These are phyloP conservation scores for Aurelia sp. DNA, from an alignment of 30 jellyfish, hydroid and myxozoan species.

Conservation along the genomic window DNA sequence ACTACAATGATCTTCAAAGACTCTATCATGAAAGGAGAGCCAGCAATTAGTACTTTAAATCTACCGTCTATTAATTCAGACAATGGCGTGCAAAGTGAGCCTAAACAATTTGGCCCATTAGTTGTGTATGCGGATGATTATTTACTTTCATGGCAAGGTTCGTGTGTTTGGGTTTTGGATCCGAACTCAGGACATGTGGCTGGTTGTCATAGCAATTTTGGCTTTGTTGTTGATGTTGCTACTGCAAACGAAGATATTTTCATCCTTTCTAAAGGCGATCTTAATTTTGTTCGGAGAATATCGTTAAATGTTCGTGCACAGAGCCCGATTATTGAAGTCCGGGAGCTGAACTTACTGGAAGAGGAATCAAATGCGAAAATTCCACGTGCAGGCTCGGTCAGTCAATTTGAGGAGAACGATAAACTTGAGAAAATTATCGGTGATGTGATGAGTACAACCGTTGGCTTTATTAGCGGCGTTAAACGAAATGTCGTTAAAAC, in stretches of 20 bases:
- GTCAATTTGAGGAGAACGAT: slow-evolving; percentile 92
- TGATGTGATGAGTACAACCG: slow-evolving; percentile 89
- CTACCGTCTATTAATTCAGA: slow-evolving; percentile 65
- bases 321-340: slow-evolving; percentile 90
- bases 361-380: slow-evolving; percentile 30
- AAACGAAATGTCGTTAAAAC: slow-evolving; percentile 86
- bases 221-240: slow-evolving; percentile 92
- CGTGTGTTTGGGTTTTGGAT: slow-evolving; percentile 94
- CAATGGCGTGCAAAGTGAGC: slow-evolving; percentile 57
- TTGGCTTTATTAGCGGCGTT: slow-evolving; percentile 86
- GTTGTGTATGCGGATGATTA: slow-evolving; percentile 61
- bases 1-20: slow-evolving; percentile 97
- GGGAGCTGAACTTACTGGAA: slow-evolving; percentile 61
- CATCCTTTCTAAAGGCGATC: slow-evolving; percentile 91
- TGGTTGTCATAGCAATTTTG: slow-evolving; percentile 97
- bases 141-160: slow-evolving; percentile 93
- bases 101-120: slow-evolving; percentile 89
- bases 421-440: slow-evolving; percentile 85
- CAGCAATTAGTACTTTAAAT: slow-evolving; percentile 79
- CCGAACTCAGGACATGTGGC: slow-evolving; percentile 87
- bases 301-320: slow-evolving; percentile 69
- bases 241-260: slow-evolving; percentile 65
- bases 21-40: slow-evolving; percentile 91
- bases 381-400: slow-evolving; percentile 86
- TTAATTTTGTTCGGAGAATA: slow-evolving; percentile 79